Evolutionary conservation across 2,113 vertebrate genomes (phyloP).

Genomic region (Myotis brandtii): DNA sequence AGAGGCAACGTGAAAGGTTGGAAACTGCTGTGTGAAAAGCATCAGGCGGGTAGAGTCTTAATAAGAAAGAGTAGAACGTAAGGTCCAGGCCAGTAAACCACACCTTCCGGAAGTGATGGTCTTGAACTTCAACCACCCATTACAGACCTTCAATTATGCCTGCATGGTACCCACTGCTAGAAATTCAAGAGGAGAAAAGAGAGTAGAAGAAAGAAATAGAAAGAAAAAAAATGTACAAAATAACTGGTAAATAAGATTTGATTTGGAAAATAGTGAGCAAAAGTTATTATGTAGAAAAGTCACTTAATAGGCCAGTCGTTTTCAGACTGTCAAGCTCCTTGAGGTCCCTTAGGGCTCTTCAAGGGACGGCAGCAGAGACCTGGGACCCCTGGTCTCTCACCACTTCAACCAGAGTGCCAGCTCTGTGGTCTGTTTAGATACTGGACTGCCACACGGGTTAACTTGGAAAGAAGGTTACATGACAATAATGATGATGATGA

Average conservation of each 20-base stretch:
- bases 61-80: neutral
- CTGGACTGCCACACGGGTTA: neutral
- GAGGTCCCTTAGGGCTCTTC: neutral
- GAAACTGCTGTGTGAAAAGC: neutral
- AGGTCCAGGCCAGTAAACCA: neutral
- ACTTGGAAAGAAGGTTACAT: neutral
- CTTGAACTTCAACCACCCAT: neutral
- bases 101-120: neutral
- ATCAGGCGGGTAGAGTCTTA: neutral
- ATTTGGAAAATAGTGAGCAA: neutral
- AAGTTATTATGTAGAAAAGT: conserved; percentile 46
- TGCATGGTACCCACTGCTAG: neutral
- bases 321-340: neutral
- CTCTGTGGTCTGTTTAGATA: neutral
- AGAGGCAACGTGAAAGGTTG: neutral
- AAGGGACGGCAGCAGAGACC: neutral
- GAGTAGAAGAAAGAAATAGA: neutral
- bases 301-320: neutral
- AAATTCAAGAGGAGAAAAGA: neutral
- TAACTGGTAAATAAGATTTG: neutral
- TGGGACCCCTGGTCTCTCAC: neutral
- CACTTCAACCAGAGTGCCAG: neutral
- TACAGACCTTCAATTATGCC: neutral
- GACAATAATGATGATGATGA: neutral
- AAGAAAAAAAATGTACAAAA: conserved; percentile 29